These are phyloP conservation scores for Daubentonia madagascariensis DNA, from an alignment of 2,113 vertebrate genomes.

Conservation along the genomic window DNA sequence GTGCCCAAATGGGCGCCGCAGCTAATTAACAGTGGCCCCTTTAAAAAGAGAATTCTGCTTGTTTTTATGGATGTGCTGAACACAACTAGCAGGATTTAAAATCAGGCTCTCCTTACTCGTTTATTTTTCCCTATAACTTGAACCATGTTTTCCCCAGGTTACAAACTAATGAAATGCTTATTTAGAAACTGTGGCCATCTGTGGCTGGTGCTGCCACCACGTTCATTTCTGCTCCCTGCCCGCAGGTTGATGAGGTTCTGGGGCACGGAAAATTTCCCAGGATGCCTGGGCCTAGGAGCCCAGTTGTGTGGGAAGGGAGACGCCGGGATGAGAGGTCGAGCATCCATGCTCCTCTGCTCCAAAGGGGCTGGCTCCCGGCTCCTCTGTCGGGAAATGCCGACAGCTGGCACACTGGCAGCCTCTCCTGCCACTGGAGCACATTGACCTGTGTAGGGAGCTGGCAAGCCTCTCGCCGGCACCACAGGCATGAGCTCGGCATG, in stretches of 20 bases:
- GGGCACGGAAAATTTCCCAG: slow-evolving; percentile 75
- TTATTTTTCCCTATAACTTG: slow-evolving; percentile 71
- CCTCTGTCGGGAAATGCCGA: slow-evolving; percentile 1
- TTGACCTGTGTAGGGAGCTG: neutral
- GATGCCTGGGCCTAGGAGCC: slow-evolving; percentile 24
- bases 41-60: slow-evolving; percentile 60
- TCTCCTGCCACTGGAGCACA: neutral
- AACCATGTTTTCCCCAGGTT: slow-evolving; percentile 67
- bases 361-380: neutral
- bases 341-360: neutral
- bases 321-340: neutral
- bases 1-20: neutral
- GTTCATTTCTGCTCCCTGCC: slow-evolving; percentile 72
- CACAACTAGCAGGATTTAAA: slow-evolving; percentile 78
- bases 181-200: slow-evolving; percentile 84
- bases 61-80: slow-evolving; percentile 69
- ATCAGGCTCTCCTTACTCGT: slow-evolving; percentile 73
- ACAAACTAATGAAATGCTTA: slow-evolving; percentile 85
- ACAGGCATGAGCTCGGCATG: neutral
- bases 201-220: slow-evolving; percentile 75
- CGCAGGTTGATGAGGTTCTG: slow-evolving; percentile 71
- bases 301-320: neutral
- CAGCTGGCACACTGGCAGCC: neutral
- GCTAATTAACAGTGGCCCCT: slow-evolving; percentile 68
- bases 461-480: neutral